phyloP scores from a whole-genome alignment of 2,888 invertebrate genomes.

The Yponomeuta malinellus region DNA sequence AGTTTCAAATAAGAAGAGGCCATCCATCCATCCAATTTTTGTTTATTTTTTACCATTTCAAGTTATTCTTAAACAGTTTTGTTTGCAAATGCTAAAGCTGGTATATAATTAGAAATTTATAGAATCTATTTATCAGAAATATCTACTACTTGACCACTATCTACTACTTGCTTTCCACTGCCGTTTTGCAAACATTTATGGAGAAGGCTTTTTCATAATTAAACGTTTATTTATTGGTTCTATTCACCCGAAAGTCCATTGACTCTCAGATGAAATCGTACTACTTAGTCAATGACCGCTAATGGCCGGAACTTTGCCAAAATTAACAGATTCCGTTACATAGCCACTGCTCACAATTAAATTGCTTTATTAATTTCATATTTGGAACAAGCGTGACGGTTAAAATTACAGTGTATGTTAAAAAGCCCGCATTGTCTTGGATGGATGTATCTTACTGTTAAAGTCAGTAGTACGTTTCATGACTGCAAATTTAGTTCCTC shows the following conservation, averaged over 20 bases:
- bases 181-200: no score
- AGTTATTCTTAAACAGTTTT: no score
- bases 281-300: slow-evolving; percentile 4
- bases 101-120: no score
- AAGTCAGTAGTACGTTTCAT: not conserved
- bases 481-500: not conserved
- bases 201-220: no score
- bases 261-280: not conserved
- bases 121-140: no score
- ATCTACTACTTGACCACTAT: no score
- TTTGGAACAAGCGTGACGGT: not conserved
- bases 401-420: not conserved
- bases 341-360: not conserved
- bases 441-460: not conserved
- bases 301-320: slow-evolving; percentile 4
- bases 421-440: not conserved
- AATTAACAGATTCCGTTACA: slow-evolving; percentile 6
- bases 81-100: no score
- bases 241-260: not conserved
- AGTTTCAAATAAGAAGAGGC: no score
- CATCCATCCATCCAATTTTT: no score
- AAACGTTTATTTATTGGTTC: no score
- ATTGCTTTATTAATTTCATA: slow-evolving; percentile 5
- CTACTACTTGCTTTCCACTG: no score
- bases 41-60: no score